Evolutionary conservation across 2,888 invertebrate genomes (phyloP), one percentile per base, ranked within the genome.

Genomic region (Meghimatium bilineatum): DNA sequence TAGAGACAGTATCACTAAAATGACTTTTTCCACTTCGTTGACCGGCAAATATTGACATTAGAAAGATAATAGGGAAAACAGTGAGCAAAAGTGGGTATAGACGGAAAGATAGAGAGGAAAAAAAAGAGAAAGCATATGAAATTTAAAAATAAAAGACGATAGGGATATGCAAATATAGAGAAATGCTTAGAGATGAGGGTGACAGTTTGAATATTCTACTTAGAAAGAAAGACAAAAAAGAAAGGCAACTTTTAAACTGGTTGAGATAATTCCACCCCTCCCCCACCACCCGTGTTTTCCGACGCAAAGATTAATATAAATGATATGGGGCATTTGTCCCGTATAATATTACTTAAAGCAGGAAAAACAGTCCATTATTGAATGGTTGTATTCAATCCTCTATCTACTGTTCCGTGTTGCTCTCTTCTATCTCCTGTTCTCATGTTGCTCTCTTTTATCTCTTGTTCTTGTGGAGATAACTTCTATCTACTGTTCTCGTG

Each of bases 361-460:
- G 26, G 52, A 49, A 38, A n/a, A n/a, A n/a, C 49, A n/a, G 36
- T 2, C 72, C 72, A 20, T 5, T n/a, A 1, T 10, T 29, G n/a
- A 74, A 74, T 74, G 44, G 72, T 49, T 10, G 72, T 49, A 49
- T 38, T 74, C n/a, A n/a, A n/a, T n/a, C n/a, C n/a, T n/a, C n/a
- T n/a, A n/a, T n/a, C n/a, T n/a, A n/a, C n/a, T n/a, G n/a, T n/a
- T n/a, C n/a, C n/a, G n/a, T n/a, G n/a, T n/a, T n/a, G n/a, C n/a
- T n/a, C n/a, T n/a, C n/a, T n/a, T n/a, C n/a, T n/a, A n/a, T n/a
- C n/a, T n/a, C n/a, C n/a, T n/a, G n/a, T n/a, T n/a, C n/a, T n/a
- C n/a, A n/a, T n/a, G n/a, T n/a, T n/a, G n/a, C n/a, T n/a, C n/a
- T n/a, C n/a, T n/a, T n/a, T n/a, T n/a, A n/a, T n/a, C n/a, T n/a